Conservation (phyloP, 2,113 vertebrate species). For the Microtus montanus region DNA sequence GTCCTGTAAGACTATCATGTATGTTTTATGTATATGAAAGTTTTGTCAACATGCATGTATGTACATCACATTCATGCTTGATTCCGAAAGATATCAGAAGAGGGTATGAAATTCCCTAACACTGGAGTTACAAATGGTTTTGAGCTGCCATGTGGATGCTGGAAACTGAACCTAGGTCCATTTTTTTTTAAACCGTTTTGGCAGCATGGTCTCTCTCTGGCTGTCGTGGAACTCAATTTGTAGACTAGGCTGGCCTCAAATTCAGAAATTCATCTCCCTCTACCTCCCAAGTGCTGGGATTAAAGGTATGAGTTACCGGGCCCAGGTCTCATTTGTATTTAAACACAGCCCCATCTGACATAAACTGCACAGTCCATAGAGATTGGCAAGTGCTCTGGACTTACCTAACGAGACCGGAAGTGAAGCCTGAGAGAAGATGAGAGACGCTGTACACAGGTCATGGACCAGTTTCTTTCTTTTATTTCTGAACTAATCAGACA, state of each 20-base stretch:
- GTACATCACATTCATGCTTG: neutral
- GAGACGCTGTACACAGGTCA: neutral
- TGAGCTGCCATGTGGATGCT: neutral
- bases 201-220: neutral
- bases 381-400: neutral
- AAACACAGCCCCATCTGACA: neutral
- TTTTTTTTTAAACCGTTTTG: neutral
- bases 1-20: neutral
- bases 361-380: neutral
- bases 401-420: neutral
- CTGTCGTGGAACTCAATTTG: neutral
- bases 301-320: fast-evolving
- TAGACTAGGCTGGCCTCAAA: neutral
- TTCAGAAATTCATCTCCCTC: neutral
- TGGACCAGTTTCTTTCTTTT: neutral
- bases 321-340: neutral
- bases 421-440: neutral
- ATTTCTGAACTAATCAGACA: neutral
- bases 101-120: neutral
- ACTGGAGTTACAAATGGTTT: neutral
- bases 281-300: neutral
- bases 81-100: neutral
- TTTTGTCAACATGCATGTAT: neutral
- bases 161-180: neutral
- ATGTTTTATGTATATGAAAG: neutral